Conservation (phyloP, 1,140 invertebrate species). For the Calliopsis andreniformis region DNA sequence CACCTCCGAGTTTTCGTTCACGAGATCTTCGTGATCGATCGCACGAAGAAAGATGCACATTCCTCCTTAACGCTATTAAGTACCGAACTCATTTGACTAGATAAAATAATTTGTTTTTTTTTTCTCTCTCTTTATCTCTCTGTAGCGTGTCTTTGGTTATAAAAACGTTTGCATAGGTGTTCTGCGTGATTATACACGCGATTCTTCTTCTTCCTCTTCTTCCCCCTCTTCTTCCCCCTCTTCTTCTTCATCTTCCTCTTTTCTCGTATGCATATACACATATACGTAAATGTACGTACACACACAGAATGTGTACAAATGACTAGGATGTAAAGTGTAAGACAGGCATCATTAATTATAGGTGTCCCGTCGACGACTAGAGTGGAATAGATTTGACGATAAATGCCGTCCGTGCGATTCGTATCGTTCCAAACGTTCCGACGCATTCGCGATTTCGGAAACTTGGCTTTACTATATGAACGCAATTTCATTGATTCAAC, state of each 20-base stretch:
- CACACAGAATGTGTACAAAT: slow-evolving; percentile 72
- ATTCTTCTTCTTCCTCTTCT: background rate
- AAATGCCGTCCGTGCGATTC: background rate
- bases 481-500: background rate
- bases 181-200: slow-evolving; percentile 30
- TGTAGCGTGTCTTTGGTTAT: slow-evolving; percentile 75
- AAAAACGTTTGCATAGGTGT: slow-evolving; percentile 53
- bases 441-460: too few species aligned
- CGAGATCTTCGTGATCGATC: background rate
- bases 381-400: slow-evolving; percentile 49
- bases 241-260: slow-evolving; percentile 2
- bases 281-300: slow-evolving; percentile 59
- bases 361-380: slow-evolving; percentile 58
- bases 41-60: slow-evolving; percentile 77
- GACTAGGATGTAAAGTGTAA: slow-evolving; percentile 76
- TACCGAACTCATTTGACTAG: slow-evolving; percentile 80
- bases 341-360: slow-evolving; percentile 68
- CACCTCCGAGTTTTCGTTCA: slow-evolving; percentile 1
- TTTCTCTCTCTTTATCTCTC: slow-evolving; percentile 17
- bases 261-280: slow-evolving; percentile 66
- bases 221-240: background rate
- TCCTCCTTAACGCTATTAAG: slow-evolving; percentile 79
- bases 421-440: background rate
- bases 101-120: slow-evolving; percentile 74
- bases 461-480: background rate